phyloP scores from a whole-genome alignment of 2,888 invertebrate genomes.

The Encarsia formosa region DNA sequence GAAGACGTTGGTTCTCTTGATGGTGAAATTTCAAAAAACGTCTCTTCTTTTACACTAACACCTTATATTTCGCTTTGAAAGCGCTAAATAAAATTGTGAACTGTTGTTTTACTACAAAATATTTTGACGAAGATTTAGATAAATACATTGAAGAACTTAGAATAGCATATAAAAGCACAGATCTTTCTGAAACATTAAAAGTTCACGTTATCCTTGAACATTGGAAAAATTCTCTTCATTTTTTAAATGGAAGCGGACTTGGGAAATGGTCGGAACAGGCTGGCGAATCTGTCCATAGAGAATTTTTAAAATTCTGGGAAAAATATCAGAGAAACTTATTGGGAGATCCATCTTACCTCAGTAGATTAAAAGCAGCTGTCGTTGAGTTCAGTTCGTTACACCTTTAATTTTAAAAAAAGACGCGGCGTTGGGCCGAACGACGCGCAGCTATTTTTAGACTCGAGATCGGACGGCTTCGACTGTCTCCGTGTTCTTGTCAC shows the following conservation, averaged over 20 bases:
- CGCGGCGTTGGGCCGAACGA: no score
- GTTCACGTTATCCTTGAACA: constrained; percentile 6
- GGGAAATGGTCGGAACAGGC: constrained; percentile 9
- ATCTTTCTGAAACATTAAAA: not conserved
- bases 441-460: no score
- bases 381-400: not conserved
- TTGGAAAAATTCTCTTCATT: constrained; percentile 2
- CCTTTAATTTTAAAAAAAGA: not conserved
- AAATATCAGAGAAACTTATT: constrained; percentile 1
- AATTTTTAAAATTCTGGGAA: constrained; percentile 9
- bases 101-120: not conserved
- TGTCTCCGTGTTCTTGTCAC: no score
- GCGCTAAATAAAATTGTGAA: not conserved
- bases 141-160: not conserved
- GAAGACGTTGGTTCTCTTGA: no score
- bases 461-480: no score
- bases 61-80: no score
- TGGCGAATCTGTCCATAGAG: constrained; percentile 1
- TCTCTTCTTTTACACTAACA: no score
- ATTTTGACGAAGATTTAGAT: not conserved
- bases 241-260: constrained; percentile 5
- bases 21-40: no score
- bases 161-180: not conserved
- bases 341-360: not conserved
- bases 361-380: constrained; percentile 2